Evolutionary conservation across 2,888 invertebrate genomes (phyloP).

Genomic region (Apantesis nais): DNA sequence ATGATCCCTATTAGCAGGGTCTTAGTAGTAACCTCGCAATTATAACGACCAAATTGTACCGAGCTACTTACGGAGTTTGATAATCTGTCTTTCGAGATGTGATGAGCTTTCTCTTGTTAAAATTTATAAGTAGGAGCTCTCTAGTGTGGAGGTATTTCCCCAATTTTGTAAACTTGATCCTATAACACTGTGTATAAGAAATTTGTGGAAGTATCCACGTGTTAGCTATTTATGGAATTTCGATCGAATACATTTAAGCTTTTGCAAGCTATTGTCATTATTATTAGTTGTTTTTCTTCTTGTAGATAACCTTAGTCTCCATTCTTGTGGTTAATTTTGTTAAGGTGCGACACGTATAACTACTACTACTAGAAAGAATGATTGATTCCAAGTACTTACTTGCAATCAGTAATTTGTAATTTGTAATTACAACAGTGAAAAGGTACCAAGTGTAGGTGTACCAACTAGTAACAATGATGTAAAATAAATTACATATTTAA

Average conservation of each 20-base stretch:
- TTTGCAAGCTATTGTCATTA: not conserved
- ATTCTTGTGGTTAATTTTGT: not conserved
- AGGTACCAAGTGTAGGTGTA: not conserved
- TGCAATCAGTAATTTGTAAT: no score
- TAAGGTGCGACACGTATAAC: not conserved
- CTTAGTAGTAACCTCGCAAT: constrained; percentile 82
- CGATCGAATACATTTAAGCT: not conserved
- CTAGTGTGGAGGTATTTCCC: constrained; percentile 20
- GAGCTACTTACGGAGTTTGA: constrained; percentile 73
- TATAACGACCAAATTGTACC: constrained; percentile 75
- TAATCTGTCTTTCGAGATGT: constrained; percentile 71
- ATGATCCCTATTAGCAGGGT: constrained; percentile 84
- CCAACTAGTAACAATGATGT: no score
- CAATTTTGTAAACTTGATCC: constrained; percentile 12
- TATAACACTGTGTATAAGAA: not conserved
- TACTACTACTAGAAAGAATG: no score
- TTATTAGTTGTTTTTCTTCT: not conserved
- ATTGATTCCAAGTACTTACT: no score
- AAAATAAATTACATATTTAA: no score
- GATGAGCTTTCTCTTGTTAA: constrained; percentile 31
- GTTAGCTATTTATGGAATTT: not conserved
- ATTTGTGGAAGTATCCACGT: not conserved
- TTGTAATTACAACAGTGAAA: not conserved
- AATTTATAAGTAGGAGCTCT: constrained; percentile 24
- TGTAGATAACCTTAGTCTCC: not conserved